phyloP scores from a whole-genome alignment of 1,140 invertebrate species.

The Euschistus heros region DNA sequence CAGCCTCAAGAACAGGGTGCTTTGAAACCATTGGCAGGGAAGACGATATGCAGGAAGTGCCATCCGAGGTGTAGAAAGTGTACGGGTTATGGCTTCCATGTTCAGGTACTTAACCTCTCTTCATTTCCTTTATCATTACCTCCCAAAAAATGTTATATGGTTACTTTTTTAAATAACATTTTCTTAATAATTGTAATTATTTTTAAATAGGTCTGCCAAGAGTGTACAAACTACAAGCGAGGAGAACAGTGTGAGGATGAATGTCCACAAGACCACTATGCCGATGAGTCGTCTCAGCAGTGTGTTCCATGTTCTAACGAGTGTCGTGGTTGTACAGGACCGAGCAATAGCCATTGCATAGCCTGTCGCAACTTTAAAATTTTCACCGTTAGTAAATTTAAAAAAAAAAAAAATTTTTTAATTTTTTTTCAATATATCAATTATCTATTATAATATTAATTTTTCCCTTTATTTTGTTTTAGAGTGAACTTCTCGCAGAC shows the following conservation, averaged over 20 bases:
- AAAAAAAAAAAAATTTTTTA: slow-evolving; percentile 2
- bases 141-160: too few species aligned
- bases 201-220: slow-evolving; percentile 51
- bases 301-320: slow-evolving; percentile 71
- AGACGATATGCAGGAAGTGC: slow-evolving; percentile 77
- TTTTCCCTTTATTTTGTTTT: neutral
- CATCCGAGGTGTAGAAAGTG: slow-evolving; percentile 83
- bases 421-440: neutral
- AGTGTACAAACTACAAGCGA: slow-evolving; percentile 72
- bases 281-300: slow-evolving; percentile 55
- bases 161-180: too few species aligned
- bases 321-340: slow-evolving; percentile 75
- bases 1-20: slow-evolving; percentile 57
- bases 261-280: slow-evolving; percentile 74
- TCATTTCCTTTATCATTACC: too few species aligned
- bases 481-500: slow-evolving; percentile 44
- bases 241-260: slow-evolving; percentile 86
- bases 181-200: too few species aligned
- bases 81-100: slow-evolving; percentile 76
- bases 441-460: neutral
- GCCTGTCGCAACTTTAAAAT: slow-evolving; percentile 80
- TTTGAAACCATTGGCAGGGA: slow-evolving; percentile 58
- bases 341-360: slow-evolving; percentile 62
- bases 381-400: slow-evolving; percentile 42
- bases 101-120: slow-evolving; percentile 36